Evolutionary conservation across 2,797 vertebrate species (phyloP), one percentile per base, ranked within the genome.

Genomic region (Cyclopterus lumpus): DNA sequence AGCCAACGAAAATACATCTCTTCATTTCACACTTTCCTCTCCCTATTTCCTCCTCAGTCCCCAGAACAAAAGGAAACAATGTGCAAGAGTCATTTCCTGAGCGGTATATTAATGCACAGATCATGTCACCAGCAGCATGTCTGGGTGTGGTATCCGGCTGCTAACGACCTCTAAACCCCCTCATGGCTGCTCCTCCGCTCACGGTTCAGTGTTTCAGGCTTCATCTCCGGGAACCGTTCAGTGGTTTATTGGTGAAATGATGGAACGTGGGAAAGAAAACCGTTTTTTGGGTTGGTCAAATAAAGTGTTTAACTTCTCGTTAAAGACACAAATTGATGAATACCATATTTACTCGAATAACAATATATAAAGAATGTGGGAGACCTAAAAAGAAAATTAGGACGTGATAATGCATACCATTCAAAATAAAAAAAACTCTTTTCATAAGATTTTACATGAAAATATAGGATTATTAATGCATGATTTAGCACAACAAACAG

Each of bases 1-100:
- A 83, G 81, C 81, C 80, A 85, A 84, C 30, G 20, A 57, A 86
- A 84, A 75, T 53, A 51, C 86, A 84, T 86, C 80, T 79, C 66
- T 72, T 77, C 72, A 90, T 90, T 93, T 94, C 89, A 91, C 90
- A 92, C 86, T 83, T 89, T 75, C 79, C 71, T 89, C 86, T 88
- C 79, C 67, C 83, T 81, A 92, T 93, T 89, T 91, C 85, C 90
- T 82, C 66, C 75, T 63, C 81, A 59, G 72, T 76, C 74, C 30
- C 60, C 73, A 49, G 57, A 62, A 67, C 70, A 59, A 77, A 73
- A 72, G 79, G 80, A 90, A 91, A 86, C 83, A 81, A 81, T 77
- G 83, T 84, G 80, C 77, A 86, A 75, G 67, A 74, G 69, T 89
- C 57, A 93, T 92, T 90, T 92, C 83, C 75, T 57, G 42, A 36